Evolutionary conservation across 2,888 invertebrate species (phyloP), one percentile per base, ranked within the genome.

Genomic region (Aleiodes testaceus): DNA sequence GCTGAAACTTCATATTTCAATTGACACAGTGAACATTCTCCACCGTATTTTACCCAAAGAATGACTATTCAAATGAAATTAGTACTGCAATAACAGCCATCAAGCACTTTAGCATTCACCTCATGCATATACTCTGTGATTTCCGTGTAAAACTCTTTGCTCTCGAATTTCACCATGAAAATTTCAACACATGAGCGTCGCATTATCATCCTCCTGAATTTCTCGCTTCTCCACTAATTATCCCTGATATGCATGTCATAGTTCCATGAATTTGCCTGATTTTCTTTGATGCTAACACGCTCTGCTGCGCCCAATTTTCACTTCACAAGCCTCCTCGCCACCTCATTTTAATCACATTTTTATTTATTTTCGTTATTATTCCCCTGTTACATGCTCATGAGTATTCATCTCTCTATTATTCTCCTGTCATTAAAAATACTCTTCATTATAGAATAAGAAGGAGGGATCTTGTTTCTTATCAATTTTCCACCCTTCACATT

Each of bases 271-370:
- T 59, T 59, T 59, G 45, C 59, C 16, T 42, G 16, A 68, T 68
- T 68, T 68, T 47, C 68, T 68, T 68, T 68, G 68, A 68, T 68
- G 47, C 16, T 53, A 42, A 11, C 12, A 55, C 59, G 59, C 68
- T 68, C 47, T 45, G 30, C 30, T 59, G 68, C 55, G 14, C 42
- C 36, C 59, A 59, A 59, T 59, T 59, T 59, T 59, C 59, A 20
- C 42, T 16, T 42, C 36, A 42, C 42, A 59, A 5, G 9, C 16
- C 59, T 7, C 14, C 14, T 18, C 59, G 4, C 30, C 9, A 5
- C 14, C 14, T 1, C n/a, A 26, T n/a, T 42, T 36, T 36, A 59
- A 11, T 18, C 36, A n/a, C 0, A 11, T 18, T 36, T 16, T 26
- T 26, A 26, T 26, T 26, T 26, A 26, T 18, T 36, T 59, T 36